phyloP scores from a whole-genome alignment of 1,140 invertebrate genomes.

The Hyposmocoma kahamanoa region DNA sequence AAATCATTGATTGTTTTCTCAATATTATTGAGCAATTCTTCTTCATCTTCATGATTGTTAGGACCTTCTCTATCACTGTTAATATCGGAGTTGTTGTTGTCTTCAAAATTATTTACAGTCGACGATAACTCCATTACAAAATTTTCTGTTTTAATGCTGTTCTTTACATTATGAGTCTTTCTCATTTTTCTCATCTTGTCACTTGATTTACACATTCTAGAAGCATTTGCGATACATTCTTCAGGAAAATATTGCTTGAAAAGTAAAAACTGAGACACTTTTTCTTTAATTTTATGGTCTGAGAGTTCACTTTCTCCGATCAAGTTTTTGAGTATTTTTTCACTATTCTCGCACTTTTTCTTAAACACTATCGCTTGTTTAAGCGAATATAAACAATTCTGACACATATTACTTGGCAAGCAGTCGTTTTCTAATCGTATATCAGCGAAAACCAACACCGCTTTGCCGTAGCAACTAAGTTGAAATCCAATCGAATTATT shows the following conservation, averaged over 20 bases:
- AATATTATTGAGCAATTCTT: too few relatives aligned
- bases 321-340: conserved; percentile 23
- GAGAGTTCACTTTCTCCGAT: conserved; percentile 7
- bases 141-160: not conserved
- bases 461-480: conserved; percentile 41
- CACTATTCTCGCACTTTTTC: conserved; percentile 42
- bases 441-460: conserved; percentile 35
- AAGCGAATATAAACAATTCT: conserved; percentile 39
- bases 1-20: not conserved
- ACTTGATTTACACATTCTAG: too few relatives aligned
- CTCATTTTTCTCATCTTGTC: not conserved
- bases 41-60: not conserved
- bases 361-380: conserved; percentile 53
- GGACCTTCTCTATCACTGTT: not conserved
- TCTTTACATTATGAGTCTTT: not conserved
- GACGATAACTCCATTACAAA: not conserved
- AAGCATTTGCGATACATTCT: not conserved
- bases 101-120: not conserved
- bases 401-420: conserved; percentile 46
- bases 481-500: conserved; percentile 30
- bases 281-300: conserved; percentile 5
- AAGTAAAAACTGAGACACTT: not conserved
- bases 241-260: not conserved
- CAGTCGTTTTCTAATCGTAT: conserved; percentile 36
- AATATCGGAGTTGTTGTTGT: not conserved